Base-by-base conservation (phyloP, 1,140 invertebrate species). In the Papilio machaon region DNA sequence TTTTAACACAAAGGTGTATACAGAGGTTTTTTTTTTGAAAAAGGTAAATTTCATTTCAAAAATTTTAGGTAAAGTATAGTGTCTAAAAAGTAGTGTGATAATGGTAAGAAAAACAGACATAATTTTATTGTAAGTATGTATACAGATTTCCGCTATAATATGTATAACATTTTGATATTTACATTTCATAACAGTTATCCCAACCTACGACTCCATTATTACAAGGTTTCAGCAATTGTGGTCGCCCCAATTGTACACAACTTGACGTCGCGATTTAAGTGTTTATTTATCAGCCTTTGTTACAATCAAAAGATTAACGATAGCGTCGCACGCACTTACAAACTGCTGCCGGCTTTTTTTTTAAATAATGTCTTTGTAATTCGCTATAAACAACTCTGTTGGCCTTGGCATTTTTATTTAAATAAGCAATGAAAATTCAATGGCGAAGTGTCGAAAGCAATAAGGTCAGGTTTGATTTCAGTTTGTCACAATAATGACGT, bases 231-330 rank as follows among this genome's bases (percentile, higher is more conserved):
- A 3, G 38, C 15, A 43, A 35, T 17, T 64, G 64, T 70, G 58
- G 76, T 85, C 83, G 78, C 79, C 86, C 82, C 86, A 81, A 82
- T 64, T 58, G 47, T 80, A 82, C 81, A 75, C 76, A 80, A 77
- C 80, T 85, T 89, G 83, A 86, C 85, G 80, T 86, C 81, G 83
- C 81, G 47, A 83, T 79, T 81, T 64, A 80, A 83, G 70, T 86
- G 86, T 89, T 90, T 90, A 89, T 90, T 89, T 89, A 87, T 87
- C 84, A 86, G 82, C 80, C 81, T 85, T 83, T 83, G 85, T 86
- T 88, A 82, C 67, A 82, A 85, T 83, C 82, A 84, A 67, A 85
- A 83, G 83, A 89, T 88, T 86, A 87, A 87, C 86, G 81, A 79
- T 74, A 82, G 35, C 85, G 82, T 78, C 80, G 85, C 84, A 84